phyloP scores from a whole-genome alignment of 2,888 invertebrate species.

The Plagiodera versicolora region DNA sequence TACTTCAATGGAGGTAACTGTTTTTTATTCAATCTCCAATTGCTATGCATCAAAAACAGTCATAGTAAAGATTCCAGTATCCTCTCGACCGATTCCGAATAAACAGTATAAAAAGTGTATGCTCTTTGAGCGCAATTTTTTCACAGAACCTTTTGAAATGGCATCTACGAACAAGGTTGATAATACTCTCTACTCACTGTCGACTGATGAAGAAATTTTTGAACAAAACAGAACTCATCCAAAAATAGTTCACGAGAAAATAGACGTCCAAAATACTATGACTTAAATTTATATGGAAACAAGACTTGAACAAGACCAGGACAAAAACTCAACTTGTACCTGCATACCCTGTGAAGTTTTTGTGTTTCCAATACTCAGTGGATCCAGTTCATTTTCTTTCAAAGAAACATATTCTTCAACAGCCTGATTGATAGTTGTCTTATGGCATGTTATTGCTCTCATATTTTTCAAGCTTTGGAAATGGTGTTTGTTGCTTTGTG shows the following conservation, averaged over 20 bases:
- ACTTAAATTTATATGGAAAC: too few relatives aligned
- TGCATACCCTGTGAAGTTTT: too few relatives aligned
- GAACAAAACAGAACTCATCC: background rate
- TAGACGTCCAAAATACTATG: too few relatives aligned
- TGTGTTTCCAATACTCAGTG: background rate
- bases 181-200: background rate
- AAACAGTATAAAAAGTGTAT: too few relatives aligned
- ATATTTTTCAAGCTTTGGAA: conserved; percentile 7
- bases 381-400: background rate
- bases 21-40: too few relatives aligned
- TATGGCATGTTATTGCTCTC: conserved; percentile 9
- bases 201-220: background rate
- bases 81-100: too few relatives aligned
- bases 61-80: too few relatives aligned
- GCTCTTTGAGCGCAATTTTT: too few relatives aligned
- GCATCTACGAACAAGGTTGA: too few relatives aligned
- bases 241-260: background rate
- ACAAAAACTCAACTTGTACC: background rate
- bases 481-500: conserved; percentile 2
- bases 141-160: too few relatives aligned
- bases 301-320: background rate
- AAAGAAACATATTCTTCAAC: background rate
- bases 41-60: too few relatives aligned
- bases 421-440: conserved; percentile 10
- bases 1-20: too few relatives aligned